Percentiles rank a stretch among this genome's conserved stretches.
Conservation (phyloP, 2,888 invertebrate genomes). For the Synanthedon vespiformis region DNA sequence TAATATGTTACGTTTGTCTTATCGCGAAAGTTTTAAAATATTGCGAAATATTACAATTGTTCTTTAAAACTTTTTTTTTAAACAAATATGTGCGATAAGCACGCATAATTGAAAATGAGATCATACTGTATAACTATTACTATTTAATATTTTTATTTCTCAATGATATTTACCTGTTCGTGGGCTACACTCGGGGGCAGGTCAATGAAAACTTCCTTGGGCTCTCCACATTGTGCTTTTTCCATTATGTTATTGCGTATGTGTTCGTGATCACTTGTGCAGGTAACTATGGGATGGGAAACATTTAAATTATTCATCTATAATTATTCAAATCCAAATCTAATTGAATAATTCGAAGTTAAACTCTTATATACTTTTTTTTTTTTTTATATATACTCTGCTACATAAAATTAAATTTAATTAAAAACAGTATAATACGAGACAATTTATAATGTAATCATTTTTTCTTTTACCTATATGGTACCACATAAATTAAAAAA, state of each 20-base stretch:
- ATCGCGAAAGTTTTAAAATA: background rate
- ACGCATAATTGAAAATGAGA: background rate
- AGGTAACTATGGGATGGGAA: conserved; percentile 35
- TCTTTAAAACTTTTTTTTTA: background rate
- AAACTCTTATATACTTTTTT: too few species aligned
- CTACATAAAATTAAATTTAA: too few species aligned
- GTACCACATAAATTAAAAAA: too few species aligned
- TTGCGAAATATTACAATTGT: background rate
- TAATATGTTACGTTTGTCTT: background rate
- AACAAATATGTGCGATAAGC: background rate
- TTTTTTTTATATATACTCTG: too few species aligned
- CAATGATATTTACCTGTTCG: conserved; percentile 31
- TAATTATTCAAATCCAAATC: too few species aligned
- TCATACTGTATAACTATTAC: background rate
- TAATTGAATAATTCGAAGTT: too few species aligned
- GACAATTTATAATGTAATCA: too few species aligned
- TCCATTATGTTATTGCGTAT: conserved; percentile 41
- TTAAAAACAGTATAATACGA: too few species aligned
- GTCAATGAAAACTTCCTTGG: conserved; percentile 50
- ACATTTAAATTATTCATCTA: conserved; percentile 1
- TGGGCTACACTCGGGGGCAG: conserved; percentile 37
- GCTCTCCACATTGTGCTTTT: conserved; percentile 49
- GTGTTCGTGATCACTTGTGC: conserved; percentile 31
- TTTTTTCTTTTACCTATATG: too few species aligned
- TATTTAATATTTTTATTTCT: too few species aligned